A percentile compares a stretch with the other conserved stretches of the same genome.
Conservation (phyloP, 1,140 invertebrate species). For the Luehdorfia chinensis region DNA sequence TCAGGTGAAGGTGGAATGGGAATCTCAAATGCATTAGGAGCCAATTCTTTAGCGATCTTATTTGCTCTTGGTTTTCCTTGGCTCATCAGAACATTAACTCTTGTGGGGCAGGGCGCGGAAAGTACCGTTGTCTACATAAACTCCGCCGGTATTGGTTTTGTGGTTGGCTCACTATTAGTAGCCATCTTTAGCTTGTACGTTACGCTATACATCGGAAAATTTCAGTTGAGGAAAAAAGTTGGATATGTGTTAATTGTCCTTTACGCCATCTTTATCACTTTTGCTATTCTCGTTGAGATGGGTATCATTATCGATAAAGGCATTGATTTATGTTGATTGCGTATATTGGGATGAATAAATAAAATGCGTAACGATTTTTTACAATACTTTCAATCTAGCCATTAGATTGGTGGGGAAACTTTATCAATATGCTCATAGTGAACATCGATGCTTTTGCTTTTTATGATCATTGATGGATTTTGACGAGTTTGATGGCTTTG, state of each 20-base stretch:
- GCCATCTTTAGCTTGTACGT: conserved; percentile 79
- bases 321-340: conserved; percentile 17
- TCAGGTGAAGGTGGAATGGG: conserved; percentile 90
- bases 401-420: too few species aligned
- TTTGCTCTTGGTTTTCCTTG: conserved; percentile 92
- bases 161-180: conserved; percentile 79
- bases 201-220: conserved; percentile 78
- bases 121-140: conserved; percentile 71
- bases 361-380: too few species aligned
- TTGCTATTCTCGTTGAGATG: conserved; percentile 74
- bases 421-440: too few species aligned
- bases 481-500: too few species aligned
- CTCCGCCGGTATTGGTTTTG: conserved; percentile 81
- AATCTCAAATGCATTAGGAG: conserved; percentile 90
- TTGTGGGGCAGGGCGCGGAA: conserved; percentile 64
- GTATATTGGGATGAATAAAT: too few species aligned
- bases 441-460: too few species aligned
- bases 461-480: too few species aligned
- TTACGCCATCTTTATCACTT: conserved; percentile 80
- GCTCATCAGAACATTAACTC: conserved; percentile 85
- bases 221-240: conserved; percentile 78
- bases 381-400: too few species aligned
- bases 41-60: conserved; percentile 90
- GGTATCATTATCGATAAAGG: conserved; percentile 49
- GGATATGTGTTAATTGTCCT: conserved; percentile 78